Evolutionary conservation across 2,888 invertebrate species (phyloP).

Genomic region (Timema cristinae): DNA sequence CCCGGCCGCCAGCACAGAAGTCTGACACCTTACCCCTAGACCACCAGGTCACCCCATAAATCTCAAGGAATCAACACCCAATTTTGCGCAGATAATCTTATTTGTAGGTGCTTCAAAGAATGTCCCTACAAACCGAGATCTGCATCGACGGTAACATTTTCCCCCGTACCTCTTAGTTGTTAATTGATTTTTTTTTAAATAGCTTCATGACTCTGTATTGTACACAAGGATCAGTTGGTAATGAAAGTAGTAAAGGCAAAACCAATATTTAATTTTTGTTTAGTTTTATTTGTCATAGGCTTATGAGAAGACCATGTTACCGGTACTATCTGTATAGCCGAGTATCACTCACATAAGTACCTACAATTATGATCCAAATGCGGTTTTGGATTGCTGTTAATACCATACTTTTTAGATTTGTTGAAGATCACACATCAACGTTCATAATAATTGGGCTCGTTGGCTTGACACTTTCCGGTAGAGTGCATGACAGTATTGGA

Average conservation of each 20-base stretch:
- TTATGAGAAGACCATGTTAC: constrained; percentile 10
- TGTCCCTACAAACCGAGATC: no score
- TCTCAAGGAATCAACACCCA: neutral
- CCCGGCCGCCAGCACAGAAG: no score
- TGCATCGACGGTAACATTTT: neutral
- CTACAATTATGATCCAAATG: no score
- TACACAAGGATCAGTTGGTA: neutral
- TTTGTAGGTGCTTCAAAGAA: constrained; percentile 2
- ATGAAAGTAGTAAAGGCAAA: neutral
- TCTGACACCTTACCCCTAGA: no score
- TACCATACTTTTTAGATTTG: no score
- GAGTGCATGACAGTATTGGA: no score
- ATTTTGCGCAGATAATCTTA: neutral
- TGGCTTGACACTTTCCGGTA: no score
- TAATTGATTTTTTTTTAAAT: neutral
- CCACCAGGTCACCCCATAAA: no score
- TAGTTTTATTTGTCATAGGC: constrained; percentile 5
- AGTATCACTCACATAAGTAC: no score
- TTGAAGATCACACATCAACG: no score
- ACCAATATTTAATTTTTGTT: neutral
- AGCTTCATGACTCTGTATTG: neutral
- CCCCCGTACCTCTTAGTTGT: neutral
- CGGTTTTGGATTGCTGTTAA: no score
- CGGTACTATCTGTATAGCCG: neutral
- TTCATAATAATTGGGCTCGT: no score